These are phyloP conservation scores for Eupithecia exiguata DNA, from an alignment of 2,888 invertebrate genomes.

Conservation along the genomic window DNA sequence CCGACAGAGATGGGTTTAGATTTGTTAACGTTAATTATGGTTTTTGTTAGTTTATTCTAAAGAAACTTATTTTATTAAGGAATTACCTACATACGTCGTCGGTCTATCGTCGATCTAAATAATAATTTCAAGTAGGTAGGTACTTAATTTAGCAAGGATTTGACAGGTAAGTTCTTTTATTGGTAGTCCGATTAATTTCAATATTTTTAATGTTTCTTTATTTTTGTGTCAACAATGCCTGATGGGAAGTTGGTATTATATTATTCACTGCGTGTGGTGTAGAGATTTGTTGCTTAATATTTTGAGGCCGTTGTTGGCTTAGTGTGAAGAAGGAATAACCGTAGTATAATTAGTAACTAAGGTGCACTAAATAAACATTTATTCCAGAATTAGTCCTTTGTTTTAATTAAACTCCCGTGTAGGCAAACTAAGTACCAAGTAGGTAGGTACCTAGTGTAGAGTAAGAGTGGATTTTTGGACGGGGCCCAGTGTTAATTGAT, in stretches of 20 bases:
- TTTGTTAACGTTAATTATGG: neutral
- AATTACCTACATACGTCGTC: neutral
- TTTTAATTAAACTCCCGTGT: slow-evolving; percentile 1
- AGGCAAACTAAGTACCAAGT: too few species aligned
- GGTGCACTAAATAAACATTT: slow-evolving; percentile 12
- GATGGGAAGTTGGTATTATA: too few species aligned
- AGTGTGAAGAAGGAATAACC: neutral
- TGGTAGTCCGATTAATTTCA: neutral
- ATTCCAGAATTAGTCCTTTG: slow-evolving; percentile 8
- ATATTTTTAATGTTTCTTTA: neutral
- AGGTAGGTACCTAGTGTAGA: too few species aligned
- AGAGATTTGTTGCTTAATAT: neutral
- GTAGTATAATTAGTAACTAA: neutral
- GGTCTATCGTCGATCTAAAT: neutral
- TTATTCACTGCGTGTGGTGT: neutral
- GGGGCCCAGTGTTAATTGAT: too few species aligned
- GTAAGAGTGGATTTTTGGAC: too few species aligned
- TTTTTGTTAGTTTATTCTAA: neutral
- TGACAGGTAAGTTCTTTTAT: neutral
- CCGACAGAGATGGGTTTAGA: neutral
- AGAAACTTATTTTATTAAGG: neutral
- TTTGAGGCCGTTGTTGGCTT: neutral
- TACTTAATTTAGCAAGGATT: neutral
- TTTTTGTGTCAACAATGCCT: too few species aligned
- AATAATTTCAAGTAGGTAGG: neutral